phyloP scores from a whole-genome alignment of 2,797 vertebrate genomes.

The Enteromius fasciolatus region DNA sequence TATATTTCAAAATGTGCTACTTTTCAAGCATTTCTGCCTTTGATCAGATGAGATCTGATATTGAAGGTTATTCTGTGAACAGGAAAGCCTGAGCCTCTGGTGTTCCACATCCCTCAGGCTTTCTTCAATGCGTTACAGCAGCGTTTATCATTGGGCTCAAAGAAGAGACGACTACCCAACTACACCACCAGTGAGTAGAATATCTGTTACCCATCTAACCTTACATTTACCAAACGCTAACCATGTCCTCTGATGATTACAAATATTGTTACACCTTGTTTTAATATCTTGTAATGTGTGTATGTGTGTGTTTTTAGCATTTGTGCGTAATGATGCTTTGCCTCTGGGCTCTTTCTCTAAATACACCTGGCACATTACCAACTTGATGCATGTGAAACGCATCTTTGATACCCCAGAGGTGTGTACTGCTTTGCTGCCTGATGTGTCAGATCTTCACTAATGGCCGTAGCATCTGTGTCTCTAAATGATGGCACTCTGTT shows the following conservation, averaged over 20 bases:
- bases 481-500: background rate
- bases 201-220: background rate
- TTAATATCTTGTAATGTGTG: constrained; percentile 48
- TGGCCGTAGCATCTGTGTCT: background rate
- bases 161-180: constrained; percentile 90
- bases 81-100: constrained; percentile 89
- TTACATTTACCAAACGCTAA: background rate
- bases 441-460: background rate
- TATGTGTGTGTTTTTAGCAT: constrained; percentile 70
- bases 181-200: constrained; percentile 80
- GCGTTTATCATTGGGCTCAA: constrained; percentile 86
- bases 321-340: constrained; percentile 83
- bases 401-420: constrained; percentile 93
- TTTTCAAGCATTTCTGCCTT: background rate
- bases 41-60: background rate
- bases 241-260: background rate
- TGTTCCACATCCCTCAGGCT: constrained; percentile 89
- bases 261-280: background rate
- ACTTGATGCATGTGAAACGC: constrained; percentile 86
- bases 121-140: constrained; percentile 92
- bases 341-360: constrained; percentile 88
- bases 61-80: constrained; percentile 17
- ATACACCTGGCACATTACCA: constrained; percentile 94
- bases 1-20: background rate
- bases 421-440: background rate